Base-by-base conservation (phyloP, 2,888 invertebrate genomes). In the Hipparchia semele region DNA sequence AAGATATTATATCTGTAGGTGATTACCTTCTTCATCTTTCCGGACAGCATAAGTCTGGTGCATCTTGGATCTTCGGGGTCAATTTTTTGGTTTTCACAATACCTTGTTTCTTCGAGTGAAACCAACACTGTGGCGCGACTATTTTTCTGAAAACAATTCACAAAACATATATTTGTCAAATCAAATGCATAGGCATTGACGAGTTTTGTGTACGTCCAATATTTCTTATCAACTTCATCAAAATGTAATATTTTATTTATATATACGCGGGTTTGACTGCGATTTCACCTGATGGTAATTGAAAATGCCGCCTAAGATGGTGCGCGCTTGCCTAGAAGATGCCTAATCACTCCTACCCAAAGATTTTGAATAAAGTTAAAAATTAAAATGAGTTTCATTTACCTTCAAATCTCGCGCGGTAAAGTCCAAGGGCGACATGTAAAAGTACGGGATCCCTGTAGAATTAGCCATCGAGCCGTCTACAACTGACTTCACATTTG, bases 21-120 rank as follows among this genome's bases (percentile, higher is more conserved):
- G 39, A 10, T 45, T 84, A 96, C 96, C 92, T 95, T 94, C 80
- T 94, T 90, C 83, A 97, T 94, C 83, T 92, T 95, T 65, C 97
- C 97, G 13, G 95, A 94, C 1, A 97, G 89, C 82, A 96, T 95
- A 4, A 97, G 94, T 79, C 96, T 95, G 3, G 96, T 96, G 90
- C 97, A 97, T 60, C 96, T 91, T 0, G 97, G 97, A 86, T 97
- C 97, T 90, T 97, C 96, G 0, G 97, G 95, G 84, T 97, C 97
- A 80, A 93, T 95, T 66, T 94, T 84, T 77, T 96, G 89, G 7
- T 84, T 83, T 73, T 92, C 92, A 80, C 97, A 97, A 84, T 96
- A 97, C 72, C 92, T 87, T 2, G 95, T 95, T 89, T 97, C 95
- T 68, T 96, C 96, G 56, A 97, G 88, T 0, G 96, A 95, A 78